Percentiles rank a stretch among this genome's conserved stretches.
Evolutionary conservation across 2,797 vertebrate species (phyloP).

Genomic region (Galago senegalensis): DNA sequence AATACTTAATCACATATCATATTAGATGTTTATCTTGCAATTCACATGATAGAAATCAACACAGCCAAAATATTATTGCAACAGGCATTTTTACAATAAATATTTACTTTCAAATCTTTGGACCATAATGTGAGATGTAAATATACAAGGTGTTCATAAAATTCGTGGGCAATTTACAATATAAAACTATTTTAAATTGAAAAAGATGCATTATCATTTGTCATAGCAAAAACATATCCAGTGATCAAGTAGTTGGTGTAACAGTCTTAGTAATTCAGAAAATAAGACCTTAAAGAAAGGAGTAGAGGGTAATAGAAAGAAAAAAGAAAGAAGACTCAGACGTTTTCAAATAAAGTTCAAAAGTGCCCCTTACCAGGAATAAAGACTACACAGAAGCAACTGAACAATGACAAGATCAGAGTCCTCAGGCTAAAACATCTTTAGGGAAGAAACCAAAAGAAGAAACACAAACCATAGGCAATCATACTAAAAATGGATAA

Average conservation of each 20-base stretch:
- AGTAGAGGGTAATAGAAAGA: background rate
- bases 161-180: no score
- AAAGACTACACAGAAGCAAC: conserved; percentile 6
- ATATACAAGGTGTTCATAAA: background rate
- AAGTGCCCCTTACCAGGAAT: background rate
- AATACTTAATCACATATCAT: conserved; percentile 47
- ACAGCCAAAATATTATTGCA: conserved; percentile 21
- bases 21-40: conserved; percentile 40
- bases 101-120: conserved; percentile 41
- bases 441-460: background rate
- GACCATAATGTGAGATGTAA: conserved; percentile 49
- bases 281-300: conserved; percentile 23
- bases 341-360: conserved; percentile 39
- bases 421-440: background rate
- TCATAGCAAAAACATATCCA: conserved; percentile 58
- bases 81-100: background rate
- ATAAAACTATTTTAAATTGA: background rate
- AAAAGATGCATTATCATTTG: conserved; percentile 22
- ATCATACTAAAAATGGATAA: background rate
- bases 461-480: background rate
- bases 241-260: background rate
- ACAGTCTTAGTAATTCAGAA: conserved; percentile 44
- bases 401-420: background rate
- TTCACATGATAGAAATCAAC: conserved; percentile 46
- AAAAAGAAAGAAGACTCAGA: conserved; percentile 20